These are phyloP conservation scores for Trichopoda pennipes DNA, from an alignment of 2,888 invertebrate species.

Conservation along the genomic window DNA sequence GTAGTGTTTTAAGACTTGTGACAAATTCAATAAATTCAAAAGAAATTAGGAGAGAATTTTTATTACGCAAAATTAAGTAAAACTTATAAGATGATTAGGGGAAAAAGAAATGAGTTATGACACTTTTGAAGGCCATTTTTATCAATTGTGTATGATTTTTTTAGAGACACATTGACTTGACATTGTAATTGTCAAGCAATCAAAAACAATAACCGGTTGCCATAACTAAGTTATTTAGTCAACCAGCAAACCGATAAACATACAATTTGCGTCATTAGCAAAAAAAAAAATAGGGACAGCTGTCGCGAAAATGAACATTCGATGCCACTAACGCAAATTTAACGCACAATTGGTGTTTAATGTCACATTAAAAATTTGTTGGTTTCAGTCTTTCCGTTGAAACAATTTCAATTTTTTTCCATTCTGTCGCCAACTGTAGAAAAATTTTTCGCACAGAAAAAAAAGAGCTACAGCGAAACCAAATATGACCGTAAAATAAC, in stretches of 20 bases:
- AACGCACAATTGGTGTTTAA: constrained; percentile 76
- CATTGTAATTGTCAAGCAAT: neutral
- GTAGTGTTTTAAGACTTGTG: no score
- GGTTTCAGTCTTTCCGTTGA: constrained; percentile 47
- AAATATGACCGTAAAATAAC: neutral
- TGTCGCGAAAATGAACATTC: constrained; percentile 23
- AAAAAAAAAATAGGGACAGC: neutral
- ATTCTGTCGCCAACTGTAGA: constrained; percentile 17
- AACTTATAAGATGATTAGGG: no score
- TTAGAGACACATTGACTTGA: no score
- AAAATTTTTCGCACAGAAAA: constrained; percentile 5
- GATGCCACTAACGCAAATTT: constrained; percentile 69
- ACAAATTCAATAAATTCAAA: no score
- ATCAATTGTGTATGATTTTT: no score
- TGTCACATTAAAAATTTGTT: constrained; percentile 64
- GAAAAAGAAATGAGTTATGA: no score
- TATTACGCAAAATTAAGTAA: no score
- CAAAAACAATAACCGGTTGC: constrained; percentile 29
- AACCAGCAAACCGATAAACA: constrained; percentile 18
- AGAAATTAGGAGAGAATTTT: no score
- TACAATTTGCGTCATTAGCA: constrained; percentile 15
- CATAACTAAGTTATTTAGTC: constrained; percentile 2
- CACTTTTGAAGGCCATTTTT: no score
- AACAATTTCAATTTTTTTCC: constrained; percentile 41
- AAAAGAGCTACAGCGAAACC: neutral